phyloP scores from a whole-genome alignment of 2,797 vertebrate species.

The Fratercula arctica region DNA sequence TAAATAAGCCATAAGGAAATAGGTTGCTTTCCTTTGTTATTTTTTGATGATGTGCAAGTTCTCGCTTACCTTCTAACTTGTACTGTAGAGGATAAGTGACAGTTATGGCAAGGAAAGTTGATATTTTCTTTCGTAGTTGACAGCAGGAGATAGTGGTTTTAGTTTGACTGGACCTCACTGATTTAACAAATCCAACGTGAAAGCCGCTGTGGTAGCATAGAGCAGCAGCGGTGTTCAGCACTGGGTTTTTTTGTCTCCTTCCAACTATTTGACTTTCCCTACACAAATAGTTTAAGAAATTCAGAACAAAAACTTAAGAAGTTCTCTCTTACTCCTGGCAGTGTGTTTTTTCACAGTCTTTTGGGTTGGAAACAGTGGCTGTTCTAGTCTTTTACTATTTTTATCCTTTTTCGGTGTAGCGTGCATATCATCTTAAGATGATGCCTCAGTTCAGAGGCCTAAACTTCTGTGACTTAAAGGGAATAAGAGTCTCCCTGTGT shows the following conservation, averaged over 20 bases:
- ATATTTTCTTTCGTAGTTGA: constrained; percentile 10
- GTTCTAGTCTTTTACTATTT: background rate
- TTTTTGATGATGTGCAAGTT: background rate
- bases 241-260: background rate
- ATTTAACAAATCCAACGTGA: constrained; percentile 3
- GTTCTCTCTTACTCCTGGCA: background rate
- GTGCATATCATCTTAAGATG: accelerated
- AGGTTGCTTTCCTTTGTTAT: background rate
- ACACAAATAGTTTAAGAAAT: background rate
- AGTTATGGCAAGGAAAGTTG: background rate
- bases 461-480: background rate
- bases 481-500: background rate
- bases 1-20: background rate
- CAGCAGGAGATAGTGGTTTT: background rate
- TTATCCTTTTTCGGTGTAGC: background rate
- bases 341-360: background rate
- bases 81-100: background rate
- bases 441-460: background rate
- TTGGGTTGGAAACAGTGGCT: background rate
- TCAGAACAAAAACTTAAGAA: background rate
- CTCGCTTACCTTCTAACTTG: background rate
- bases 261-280: background rate
- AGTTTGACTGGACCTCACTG: background rate
- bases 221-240: background rate
- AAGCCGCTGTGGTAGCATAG: background rate